phyloP scores from a whole-genome alignment of 2,888 invertebrate genomes.

The Nomada fucata region DNA sequence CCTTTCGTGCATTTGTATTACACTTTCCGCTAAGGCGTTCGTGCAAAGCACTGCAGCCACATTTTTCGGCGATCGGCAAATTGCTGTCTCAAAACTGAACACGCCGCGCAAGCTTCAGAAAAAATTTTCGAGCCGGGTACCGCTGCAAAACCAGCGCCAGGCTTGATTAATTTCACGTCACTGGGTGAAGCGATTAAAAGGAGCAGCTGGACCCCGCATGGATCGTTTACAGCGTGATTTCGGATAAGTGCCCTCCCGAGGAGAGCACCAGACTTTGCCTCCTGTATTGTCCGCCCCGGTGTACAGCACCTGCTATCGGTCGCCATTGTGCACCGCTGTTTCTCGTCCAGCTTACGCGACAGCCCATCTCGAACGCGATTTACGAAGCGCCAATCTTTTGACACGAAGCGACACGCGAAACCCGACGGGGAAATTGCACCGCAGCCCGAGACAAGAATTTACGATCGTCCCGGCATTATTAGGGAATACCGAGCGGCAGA shows the following conservation, averaged over 20 bases:
- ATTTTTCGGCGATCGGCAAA: neutral
- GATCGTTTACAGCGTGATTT: conserved; percentile 44
- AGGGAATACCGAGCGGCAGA: neutral
- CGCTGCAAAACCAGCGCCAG: conserved; percentile 41
- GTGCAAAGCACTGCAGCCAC: too few species aligned
- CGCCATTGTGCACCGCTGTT: neutral
- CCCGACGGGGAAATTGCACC: conserved; percentile 11
- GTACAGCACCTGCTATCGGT: conserved; percentile 28
- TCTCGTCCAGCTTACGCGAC: conserved; percentile 18
- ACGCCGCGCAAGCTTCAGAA: too few species aligned
- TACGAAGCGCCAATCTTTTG: conserved; percentile 8
- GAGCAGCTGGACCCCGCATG: conserved; percentile 42
- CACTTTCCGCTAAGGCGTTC: neutral
- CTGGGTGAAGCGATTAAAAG: conserved; percentile 58
- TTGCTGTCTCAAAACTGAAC: neutral
- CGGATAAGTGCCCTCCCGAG: conserved; percentile 22
- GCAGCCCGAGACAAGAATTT: neutral
- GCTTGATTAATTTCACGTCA: conserved; percentile 56
- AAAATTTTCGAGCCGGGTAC: neutral
- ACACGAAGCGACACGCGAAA: conserved; percentile 19
- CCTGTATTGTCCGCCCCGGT: neutral
- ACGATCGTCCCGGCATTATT: conserved; percentile 11
- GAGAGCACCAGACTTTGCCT: neutral
- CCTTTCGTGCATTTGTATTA: conserved; percentile 39
- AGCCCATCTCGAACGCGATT: conserved; percentile 9